Evolutionary conservation across 2,797 vertebrate species (phyloP), one percentile per base, ranked within the genome.

Genomic region (Scolopax bukidnonensis): DNA sequence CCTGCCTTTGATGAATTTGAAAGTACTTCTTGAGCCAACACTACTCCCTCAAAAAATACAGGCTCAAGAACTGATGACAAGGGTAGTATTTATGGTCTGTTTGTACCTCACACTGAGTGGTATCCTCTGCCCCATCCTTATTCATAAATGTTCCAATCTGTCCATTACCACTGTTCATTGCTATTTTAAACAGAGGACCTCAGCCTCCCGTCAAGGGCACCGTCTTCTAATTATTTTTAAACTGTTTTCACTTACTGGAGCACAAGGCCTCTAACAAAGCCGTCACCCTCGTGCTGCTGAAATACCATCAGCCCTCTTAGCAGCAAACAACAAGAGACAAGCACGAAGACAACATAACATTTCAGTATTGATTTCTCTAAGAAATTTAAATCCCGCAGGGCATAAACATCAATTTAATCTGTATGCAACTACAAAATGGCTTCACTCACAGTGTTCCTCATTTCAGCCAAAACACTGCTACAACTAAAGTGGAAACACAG

Each of bases 331-430:
- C 63, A 75, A 94, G 83, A 97, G 91, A 96, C 93, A 93, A 96
- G 83, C 84, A 91, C 25, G 1, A 87, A 96, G 91, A 84, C 94
- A 94, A 89, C 91, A 95, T 87, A 97, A 96, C 91, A 79, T 96
- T 91, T 92, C 87, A 91, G 86, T 95, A 97, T 96, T 90, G 95
- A 97, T 97, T 96, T 90, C 91, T 95, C 83, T 9, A 77, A 93
- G 95, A 97, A 97, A 97, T 97, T 96, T 95, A 96, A 96, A 94
- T 96, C 96, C 96, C 25, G 0, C 69, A 76, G 90, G 97, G 94
- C 84, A 93, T 91, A 93, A 96, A 91, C 96, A 96, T 96, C 91
- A 95, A 95, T 97, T 97, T 96, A 96, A 97, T 97, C 89, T 93
- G 92, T 69, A 95, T 93, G 93, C 95, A 96, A 64, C 90, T 96